phyloP scores from a whole-genome alignment of 2,797 vertebrate genomes.

The Denticeps clupeoides region DNA sequence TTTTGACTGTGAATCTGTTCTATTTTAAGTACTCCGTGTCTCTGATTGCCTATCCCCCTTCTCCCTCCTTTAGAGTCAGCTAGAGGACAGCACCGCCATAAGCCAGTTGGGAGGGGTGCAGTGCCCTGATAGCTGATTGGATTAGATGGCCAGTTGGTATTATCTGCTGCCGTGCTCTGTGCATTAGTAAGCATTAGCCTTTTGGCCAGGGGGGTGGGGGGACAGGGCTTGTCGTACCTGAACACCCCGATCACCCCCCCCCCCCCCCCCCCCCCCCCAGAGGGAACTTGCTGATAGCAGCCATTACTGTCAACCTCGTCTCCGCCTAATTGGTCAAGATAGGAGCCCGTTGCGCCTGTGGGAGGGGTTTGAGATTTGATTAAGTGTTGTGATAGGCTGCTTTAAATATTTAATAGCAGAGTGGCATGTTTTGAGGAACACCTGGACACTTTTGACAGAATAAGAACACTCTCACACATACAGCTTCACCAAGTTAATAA shows the following conservation, averaged over 20 bases:
- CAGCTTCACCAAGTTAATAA: background rate
- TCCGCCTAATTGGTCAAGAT: conserved; percentile 60
- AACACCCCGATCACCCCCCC: conserved; percentile 1
- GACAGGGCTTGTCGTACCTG: conserved; percentile 6
- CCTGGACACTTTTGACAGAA: background rate
- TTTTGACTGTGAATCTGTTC: no score
- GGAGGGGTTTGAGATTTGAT: conserved; percentile 57
- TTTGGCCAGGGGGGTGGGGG: conserved; percentile 8
- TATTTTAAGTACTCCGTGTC: background rate
- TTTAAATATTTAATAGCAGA: conserved; percentile 61
- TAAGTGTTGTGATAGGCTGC: conserved; percentile 48
- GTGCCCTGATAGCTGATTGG: conserved; percentile 42
- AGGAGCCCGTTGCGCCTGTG: conserved; percentile 37
- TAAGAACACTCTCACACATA: background rate
- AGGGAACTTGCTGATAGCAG: conserved; percentile 50
- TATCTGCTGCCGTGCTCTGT: conserved; percentile 29
- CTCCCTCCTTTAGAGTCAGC: conserved; percentile 7
- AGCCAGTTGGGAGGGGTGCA: conserved; percentile 32
- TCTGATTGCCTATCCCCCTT: background rate
- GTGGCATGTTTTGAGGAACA: conserved; percentile 15
- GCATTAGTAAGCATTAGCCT: conserved; percentile 36
- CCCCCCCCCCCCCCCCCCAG: conserved; percentile 19
- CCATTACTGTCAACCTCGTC: conserved; percentile 64
- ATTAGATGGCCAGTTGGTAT: conserved; percentile 41
- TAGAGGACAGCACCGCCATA: background rate